A percentile compares a stretch with the other conserved stretches of the same genome.
phyloP scores from a whole-genome alignment of 1,140 invertebrate genomes.

The Leptonema lineaticorne region DNA sequence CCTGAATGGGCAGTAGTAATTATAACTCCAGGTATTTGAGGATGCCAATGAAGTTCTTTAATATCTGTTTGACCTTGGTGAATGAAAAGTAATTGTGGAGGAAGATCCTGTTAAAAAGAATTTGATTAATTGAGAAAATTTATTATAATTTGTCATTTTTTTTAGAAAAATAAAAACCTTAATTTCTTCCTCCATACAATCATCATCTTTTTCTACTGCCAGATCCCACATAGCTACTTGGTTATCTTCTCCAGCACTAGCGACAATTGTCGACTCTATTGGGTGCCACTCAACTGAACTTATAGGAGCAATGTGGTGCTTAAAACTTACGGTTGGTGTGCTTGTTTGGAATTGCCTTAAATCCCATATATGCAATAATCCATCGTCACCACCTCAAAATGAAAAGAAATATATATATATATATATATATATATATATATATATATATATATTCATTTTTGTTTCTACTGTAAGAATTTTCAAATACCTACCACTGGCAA shows the following conservation, averaged over 20 bases:
- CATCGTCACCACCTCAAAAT: constrained; percentile 88
- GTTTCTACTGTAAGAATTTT: too few species aligned
- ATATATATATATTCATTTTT: background rate
- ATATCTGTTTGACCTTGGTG: constrained; percentile 98
- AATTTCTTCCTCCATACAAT: constrained; percentile 61
- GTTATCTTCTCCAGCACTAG: constrained; percentile 91
- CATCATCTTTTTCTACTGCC: constrained; percentile 81
- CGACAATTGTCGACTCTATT: constrained; percentile 87
- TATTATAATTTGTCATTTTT: too few species aligned
- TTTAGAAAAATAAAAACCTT: constrained; percentile 52
- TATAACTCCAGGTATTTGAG: constrained; percentile 89
- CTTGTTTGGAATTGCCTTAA: constrained; percentile 82
- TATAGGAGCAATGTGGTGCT: constrained; percentile 89
- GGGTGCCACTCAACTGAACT: constrained; percentile 98
- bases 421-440: background rate
- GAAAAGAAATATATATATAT: background rate
- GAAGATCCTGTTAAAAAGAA: constrained; percentile 66
- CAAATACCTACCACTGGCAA: constrained; percentile 71
- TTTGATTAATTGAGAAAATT: too few species aligned
- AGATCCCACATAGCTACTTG: constrained; percentile 98
- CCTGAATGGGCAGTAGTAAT: constrained; percentile 93
- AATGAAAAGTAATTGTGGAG: constrained; percentile 95
- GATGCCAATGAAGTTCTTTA: constrained; percentile 99
- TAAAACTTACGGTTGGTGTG: constrained; percentile 86
- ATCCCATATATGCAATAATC: constrained; percentile 93